These are phyloP conservation scores for Onychostoma macrolepis DNA, from an alignment of 2,113 vertebrate species.

Conservation along the genomic window DNA sequence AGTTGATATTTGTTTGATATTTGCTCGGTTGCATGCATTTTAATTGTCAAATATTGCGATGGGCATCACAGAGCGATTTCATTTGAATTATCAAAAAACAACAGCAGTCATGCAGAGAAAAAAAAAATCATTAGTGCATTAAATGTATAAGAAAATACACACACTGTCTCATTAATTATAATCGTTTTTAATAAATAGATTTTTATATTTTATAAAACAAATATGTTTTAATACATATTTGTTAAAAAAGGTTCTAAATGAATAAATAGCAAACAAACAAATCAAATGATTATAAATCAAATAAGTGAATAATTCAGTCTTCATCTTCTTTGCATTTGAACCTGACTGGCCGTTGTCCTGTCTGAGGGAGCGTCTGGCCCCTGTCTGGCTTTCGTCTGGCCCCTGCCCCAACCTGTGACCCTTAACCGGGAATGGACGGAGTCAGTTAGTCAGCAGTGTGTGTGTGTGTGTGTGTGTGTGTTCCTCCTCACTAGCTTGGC, in stretches of 20 bases:
- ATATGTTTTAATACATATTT: too few species aligned
- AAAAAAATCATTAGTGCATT: constrained; percentile 57
- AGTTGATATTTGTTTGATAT: constrained; percentile 53
- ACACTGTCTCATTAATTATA: not conserved
- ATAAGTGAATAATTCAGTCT: not conserved
- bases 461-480: constrained; percentile 11
- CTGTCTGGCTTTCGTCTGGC: constrained; percentile 48
- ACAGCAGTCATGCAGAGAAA: constrained; percentile 61
- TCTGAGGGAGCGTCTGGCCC: constrained; percentile 55
- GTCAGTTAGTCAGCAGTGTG: constrained; percentile 55
- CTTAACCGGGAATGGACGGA: constrained; percentile 56
- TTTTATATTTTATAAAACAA: not conserved
- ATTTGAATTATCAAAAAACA: constrained; percentile 66
- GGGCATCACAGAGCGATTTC: constrained; percentile 67
- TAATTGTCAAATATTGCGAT: constrained; percentile 70
- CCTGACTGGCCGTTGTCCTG: constrained; percentile 49
- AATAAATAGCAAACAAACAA: not conserved
- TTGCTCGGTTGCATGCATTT: constrained; percentile 62
- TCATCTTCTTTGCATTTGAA: constrained; percentile 44
- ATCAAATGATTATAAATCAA: not conserved
- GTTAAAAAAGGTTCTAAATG: not conserved
- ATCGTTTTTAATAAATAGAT: not conserved
- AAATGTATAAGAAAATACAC: not conserved
- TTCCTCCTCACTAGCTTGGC: not conserved
- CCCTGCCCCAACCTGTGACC: constrained; percentile 59